Conservation (phyloP, 1,140 invertebrate genomes). For the Sitobion miscanthi region DNA sequence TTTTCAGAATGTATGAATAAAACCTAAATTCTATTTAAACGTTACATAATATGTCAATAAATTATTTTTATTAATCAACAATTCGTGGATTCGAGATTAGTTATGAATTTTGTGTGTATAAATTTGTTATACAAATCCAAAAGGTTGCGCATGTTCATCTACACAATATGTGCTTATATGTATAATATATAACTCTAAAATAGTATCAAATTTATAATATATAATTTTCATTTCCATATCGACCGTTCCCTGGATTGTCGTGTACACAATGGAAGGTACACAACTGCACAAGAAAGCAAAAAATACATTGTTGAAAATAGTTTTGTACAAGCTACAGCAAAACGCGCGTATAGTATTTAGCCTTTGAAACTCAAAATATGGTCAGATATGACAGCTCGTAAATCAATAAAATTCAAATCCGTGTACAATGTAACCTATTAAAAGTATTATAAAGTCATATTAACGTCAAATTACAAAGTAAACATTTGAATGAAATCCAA, state of each 20-base stretch:
- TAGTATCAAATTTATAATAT: neutral
- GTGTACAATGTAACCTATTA: too few relatives aligned
- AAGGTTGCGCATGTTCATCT: neutral
- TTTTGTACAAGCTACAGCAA: neutral
- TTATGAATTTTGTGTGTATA: neutral
- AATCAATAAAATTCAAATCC: neutral
- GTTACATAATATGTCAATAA: neutral
- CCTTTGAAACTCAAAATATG: neutral
- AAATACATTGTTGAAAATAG: neutral
- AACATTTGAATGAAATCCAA: neutral
- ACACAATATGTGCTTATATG: too few relatives aligned
- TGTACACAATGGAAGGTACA: neutral
- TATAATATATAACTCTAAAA: neutral
- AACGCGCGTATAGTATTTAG: neutral
- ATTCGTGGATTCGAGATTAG: neutral
- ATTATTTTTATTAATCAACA: neutral
- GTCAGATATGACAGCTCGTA: slow-evolving; percentile 22
- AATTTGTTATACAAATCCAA: neutral
- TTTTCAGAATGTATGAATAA: neutral
- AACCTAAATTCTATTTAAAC: neutral
- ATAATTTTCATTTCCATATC: neutral
- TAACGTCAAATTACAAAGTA: neutral
- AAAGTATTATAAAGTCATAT: too few relatives aligned
- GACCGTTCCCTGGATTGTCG: neutral
- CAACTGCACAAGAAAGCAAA: neutral